A percentile compares a stretch with the other conserved stretches of the same genome.
Conservation (phyloP, 2,888 invertebrate genomes). For the Scelioninae gen. 2 region DNA sequence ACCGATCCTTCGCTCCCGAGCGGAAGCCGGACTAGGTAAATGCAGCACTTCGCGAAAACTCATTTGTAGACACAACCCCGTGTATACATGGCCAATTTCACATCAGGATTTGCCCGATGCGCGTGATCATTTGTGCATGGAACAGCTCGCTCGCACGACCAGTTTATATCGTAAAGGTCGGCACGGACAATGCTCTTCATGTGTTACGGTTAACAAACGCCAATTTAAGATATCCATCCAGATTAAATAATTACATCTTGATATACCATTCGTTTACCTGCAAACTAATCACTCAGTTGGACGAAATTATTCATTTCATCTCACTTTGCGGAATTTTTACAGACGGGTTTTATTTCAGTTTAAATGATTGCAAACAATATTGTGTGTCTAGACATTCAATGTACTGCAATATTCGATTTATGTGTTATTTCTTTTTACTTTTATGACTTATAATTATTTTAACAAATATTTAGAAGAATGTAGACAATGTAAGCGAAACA, state of each 20-base stretch:
- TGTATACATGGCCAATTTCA: constrained; percentile 47
- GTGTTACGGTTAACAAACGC: constrained; percentile 16
- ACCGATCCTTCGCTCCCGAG: constrained; percentile 27
- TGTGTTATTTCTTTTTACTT: too few relatives aligned
- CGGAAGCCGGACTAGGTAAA: constrained; percentile 32
- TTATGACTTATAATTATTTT: too few relatives aligned
- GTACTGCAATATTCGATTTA: too few relatives aligned
- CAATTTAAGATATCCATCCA: constrained; percentile 23
- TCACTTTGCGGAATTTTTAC: too few relatives aligned
- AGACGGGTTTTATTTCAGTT: too few relatives aligned
- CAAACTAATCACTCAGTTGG: neutral
- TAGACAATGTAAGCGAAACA: too few relatives aligned
- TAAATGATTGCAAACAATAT: too few relatives aligned
- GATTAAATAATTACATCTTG: constrained; percentile 9
- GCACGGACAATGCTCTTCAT: constrained; percentile 6
- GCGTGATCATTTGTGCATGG: constrained; percentile 31
- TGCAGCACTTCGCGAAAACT: constrained; percentile 48
- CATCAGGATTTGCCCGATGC: constrained; percentile 40
- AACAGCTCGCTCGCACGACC: constrained; percentile 24
- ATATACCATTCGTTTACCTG: constrained; percentile 24
- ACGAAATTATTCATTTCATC: too few relatives aligned
- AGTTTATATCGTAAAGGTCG: constrained; percentile 29
- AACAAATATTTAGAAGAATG: too few relatives aligned
- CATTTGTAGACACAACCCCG: constrained; percentile 41
- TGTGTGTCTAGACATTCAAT: too few relatives aligned